Base-by-base conservation (phyloP, 2,797 vertebrate species). In the Sternarchorhynchus goeldii region DNA sequence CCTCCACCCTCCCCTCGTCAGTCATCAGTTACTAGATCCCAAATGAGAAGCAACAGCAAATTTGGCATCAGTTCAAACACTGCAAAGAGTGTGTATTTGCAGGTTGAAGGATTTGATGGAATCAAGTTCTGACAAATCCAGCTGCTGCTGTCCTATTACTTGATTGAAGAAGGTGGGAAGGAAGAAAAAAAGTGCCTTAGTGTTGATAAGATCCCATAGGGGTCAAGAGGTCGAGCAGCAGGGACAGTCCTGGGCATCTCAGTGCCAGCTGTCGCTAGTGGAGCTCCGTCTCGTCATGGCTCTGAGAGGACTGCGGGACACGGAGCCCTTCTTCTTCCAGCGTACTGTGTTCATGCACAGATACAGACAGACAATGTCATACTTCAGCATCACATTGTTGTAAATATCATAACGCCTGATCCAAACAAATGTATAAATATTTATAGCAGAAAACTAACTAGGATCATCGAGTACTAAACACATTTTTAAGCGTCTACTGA, bases 291-390 rank as follows among this genome's bases (percentile, higher is more conserved):
- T 90, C 75, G 88, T 88, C 84, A 93, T 92, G 82, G 84, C 79
- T 78, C 89, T 88, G 39, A 93, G 77, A 69, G 93, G 93, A 85
- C 92, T 93, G 73, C 85, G 92, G 1, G 94, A 93, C 60, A 92
- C 76, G 0, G 92, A 93, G 77, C 87, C 88, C 73, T 92, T 91
- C 86, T 91, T 93, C 87, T 89, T 93, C 94, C 94, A 94, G 71
- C 86, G 93, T 21, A 90, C 94, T 94, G 87, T 17, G 64, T 32
- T 20, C 8, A 64, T 6, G 45, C 32, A 75, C 3, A 70, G 4
- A 4, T 2, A 78, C 6, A 45, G 20, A 69, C 45, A 21, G 21
- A 68, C 12, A 68, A 53, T 55, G 65, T 6, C 77, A 82, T 29
- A 77, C 29, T 3, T 10, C 60, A 71, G 29, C 1, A 25, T n/a